Conservation (phyloP, 2,888 invertebrate species). For the Mesorhabditis sp. region DNA sequence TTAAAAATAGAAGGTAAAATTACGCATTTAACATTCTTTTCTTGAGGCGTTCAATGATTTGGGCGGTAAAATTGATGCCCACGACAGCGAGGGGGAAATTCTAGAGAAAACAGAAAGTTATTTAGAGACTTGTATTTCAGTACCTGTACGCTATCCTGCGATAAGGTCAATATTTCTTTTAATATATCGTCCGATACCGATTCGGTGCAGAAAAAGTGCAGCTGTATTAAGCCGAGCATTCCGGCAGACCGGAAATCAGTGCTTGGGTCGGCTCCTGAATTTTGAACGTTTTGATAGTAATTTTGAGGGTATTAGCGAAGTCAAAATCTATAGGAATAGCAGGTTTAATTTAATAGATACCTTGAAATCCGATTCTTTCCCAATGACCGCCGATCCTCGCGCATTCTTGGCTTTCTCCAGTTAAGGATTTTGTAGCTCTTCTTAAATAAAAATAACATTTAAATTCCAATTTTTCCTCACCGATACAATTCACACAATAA, state of each 20-base stretch:
- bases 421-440: too few relatives aligned
- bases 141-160: constrained; percentile 28
- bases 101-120: constrained; percentile 13
- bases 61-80: constrained; percentile 31
- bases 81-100: constrained; percentile 38
- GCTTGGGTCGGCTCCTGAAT: constrained; percentile 22
- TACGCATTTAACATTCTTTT: constrained; percentile 24
- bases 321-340: too few relatives aligned
- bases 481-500: neutral
- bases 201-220: constrained; percentile 21
- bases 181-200: constrained; percentile 15
- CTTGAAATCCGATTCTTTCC: constrained; percentile 36
- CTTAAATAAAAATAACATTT: too few relatives aligned
- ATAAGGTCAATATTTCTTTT: constrained; percentile 22
- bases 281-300: too few relatives aligned
- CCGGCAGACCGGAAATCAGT: constrained; percentile 38
- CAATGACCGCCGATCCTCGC: constrained; percentile 26
- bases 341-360: too few relatives aligned
- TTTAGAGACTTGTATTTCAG: neutral
- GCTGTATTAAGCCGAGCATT: constrained; percentile 31
- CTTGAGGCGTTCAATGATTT: constrained; percentile 20
- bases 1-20: neutral
- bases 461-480: neutral
- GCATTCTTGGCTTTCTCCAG: constrained; percentile 8
- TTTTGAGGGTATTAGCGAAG: too few relatives aligned